Evolutionary conservation across 1,140 invertebrate genomes (phyloP).

Genomic region (Bilobella aurantiaca): DNA sequence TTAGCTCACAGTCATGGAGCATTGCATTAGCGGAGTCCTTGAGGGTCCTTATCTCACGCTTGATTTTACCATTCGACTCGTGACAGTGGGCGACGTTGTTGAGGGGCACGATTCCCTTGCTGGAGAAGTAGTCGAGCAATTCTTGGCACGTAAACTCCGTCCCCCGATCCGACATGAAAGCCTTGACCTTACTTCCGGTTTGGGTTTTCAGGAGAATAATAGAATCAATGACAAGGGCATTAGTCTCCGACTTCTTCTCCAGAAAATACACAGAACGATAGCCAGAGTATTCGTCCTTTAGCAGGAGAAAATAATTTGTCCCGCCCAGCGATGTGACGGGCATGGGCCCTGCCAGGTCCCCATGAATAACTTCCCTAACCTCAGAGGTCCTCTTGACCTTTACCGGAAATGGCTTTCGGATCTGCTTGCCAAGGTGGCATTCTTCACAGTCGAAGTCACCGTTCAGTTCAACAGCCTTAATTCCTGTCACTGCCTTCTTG

Average conservation of each 20-base stretch:
- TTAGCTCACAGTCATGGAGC: conserved; percentile 28
- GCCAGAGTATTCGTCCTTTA: conserved; percentile 42
- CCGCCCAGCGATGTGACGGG: conserved; percentile 37
- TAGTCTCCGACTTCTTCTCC: conserved; percentile 40
- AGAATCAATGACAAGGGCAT: conserved; percentile 37
- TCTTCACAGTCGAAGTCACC: conserved; percentile 10
- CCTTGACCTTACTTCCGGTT: conserved; percentile 18
- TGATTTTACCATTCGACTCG: conserved; percentile 13
- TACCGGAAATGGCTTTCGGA: conserved; percentile 1
- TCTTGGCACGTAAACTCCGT: too few species aligned
- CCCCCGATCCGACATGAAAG: conserved; percentile 32
- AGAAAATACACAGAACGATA: conserved; percentile 40
- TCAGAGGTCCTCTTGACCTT: background rate
- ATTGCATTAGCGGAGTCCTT: conserved; percentile 33
- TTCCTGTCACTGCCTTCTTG: conserved; percentile 14
- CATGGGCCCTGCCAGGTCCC: conserved; percentile 43
- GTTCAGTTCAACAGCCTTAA: background rate
- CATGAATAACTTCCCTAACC: conserved; percentile 12
- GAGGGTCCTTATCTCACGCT: conserved; percentile 21
- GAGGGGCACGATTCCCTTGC: background rate
- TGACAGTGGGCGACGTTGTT: background rate
- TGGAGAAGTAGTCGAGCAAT: background rate
- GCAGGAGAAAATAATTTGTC: conserved; percentile 37
- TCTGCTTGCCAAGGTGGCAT: conserved; percentile 11
- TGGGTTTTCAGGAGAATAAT: conserved; percentile 24